Evolutionary conservation across 2,888 invertebrate species (phyloP).

Genomic region (Pseudococcus jackbeardsleyi): DNA sequence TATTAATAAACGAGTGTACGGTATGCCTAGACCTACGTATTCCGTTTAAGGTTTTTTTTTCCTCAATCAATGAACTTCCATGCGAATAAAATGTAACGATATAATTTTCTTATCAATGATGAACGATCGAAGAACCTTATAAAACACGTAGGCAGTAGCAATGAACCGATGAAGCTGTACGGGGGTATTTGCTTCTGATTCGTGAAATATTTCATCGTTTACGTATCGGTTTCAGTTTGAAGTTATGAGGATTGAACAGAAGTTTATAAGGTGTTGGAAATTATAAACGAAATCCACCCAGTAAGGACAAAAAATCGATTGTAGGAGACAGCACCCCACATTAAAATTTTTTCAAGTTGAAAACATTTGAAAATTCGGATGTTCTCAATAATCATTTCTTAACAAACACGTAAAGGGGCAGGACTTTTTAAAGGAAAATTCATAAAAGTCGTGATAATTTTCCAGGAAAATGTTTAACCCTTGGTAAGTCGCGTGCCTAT

Average conservation of each 20-base stretch:
- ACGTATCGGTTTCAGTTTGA: background rate
- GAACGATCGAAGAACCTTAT: background rate
- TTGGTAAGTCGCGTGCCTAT: too few relatives aligned
- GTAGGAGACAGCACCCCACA: too few relatives aligned
- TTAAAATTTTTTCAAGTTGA: too few relatives aligned
- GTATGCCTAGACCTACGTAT: background rate
- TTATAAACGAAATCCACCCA: background rate
- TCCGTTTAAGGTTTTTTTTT: background rate
- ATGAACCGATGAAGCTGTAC: background rate
- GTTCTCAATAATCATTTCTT: too few relatives aligned
- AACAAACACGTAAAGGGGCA: too few relatives aligned
- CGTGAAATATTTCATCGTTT: background rate
- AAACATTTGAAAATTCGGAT: too few relatives aligned
- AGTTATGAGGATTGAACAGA: background rate
- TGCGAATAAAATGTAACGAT: constrained; percentile 4
- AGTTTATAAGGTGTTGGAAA: background rate
- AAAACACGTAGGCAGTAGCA: background rate
- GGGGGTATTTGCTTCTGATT: background rate
- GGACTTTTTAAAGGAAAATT: too few relatives aligned
- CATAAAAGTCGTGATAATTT: too few relatives aligned
- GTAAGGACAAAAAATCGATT: too few relatives aligned
- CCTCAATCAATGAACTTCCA: constrained; percentile 18
- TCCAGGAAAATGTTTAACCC: too few relatives aligned
- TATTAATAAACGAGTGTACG: constrained; percentile 21
- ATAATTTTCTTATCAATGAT: background rate